Evolutionary conservation across 2,113 vertebrate genomes (phyloP), one percentile per base, ranked within the genome.

Genomic region (Notothenia rossii): DNA sequence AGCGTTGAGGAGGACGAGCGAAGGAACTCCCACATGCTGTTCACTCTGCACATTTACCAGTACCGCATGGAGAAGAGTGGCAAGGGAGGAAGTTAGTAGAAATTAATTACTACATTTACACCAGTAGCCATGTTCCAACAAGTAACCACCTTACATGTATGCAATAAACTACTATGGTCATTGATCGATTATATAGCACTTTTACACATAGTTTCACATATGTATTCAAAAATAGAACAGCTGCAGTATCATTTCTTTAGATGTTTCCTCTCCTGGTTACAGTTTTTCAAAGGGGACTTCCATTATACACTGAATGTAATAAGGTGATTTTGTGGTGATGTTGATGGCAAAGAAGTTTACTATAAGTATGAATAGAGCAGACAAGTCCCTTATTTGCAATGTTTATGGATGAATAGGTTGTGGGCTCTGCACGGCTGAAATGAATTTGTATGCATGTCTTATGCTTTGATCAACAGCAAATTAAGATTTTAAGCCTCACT

Each of bases 31-130:
- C 98, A 99, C 91, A 95, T 98, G 96, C 96, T 99, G 70, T 99
- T 99, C 90, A 99, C 98, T 0, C 95, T 99, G 77, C 98, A 99
- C 36, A 93, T 99, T 81, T 98, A 98, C 89, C 98, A 99, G 91
- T 97, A 98, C 87, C 96, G 97, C 55, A 95, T 98, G 97, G 98
- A 98, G 92, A 98, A 97, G 91, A 96, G 95, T 2, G 94, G 96
- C 89, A 96, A 96, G 89, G 96, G 96, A 70, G 97, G 96, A 95
- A 98, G 98, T 99, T 95, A 75, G 98, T 95, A 86, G 17, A 46
- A 2, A 14, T 51, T 20, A 8, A 64, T 73, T 64, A 53, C 12
- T 81, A 29, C 33, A 48, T 17, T 18, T 70, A 50, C 4, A 56
- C 11, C 22, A 36, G 9, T 54, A 40, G 46, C 25, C 49, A 20